Conservation (phyloP, 1,140 invertebrate species). For the Bathynomus jamesi region DNA sequence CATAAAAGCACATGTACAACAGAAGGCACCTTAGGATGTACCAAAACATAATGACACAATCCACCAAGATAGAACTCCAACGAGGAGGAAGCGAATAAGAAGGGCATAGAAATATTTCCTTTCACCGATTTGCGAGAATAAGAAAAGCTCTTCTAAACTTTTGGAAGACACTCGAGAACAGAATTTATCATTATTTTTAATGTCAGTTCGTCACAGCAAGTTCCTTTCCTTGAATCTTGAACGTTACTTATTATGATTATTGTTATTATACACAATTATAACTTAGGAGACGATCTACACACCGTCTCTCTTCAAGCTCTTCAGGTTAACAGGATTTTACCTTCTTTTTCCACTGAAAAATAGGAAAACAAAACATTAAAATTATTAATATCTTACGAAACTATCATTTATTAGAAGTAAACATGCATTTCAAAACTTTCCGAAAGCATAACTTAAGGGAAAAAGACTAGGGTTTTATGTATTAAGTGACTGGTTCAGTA, state of each 20-base stretch:
- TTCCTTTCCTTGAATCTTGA: neutral
- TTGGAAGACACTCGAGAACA: neutral
- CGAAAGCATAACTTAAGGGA: too few species aligned
- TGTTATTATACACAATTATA: neutral
- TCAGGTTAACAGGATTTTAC: neutral
- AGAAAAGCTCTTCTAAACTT: neutral
- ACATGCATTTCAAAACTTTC: too few species aligned
- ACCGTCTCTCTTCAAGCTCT: neutral
- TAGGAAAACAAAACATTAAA: too few species aligned
- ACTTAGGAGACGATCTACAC: neutral
- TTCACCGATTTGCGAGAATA: neutral
- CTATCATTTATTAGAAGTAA: too few species aligned
- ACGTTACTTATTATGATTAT: neutral
- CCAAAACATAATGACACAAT: neutral
- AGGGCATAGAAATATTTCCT: neutral
- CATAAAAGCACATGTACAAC: neutral
- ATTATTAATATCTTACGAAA: too few species aligned
- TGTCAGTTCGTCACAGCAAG: neutral
- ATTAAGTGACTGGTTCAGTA: too few species aligned
- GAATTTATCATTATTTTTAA: neutral
- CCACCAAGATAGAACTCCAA: neutral
- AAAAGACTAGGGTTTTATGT: too few species aligned
- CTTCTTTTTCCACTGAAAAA: neutral
- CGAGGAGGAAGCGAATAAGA: neutral
- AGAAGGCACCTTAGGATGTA: neutral